These are phyloP conservation scores for Sminthurides bifidus DNA, from an alignment of 1,140 invertebrate species.

Conservation along the genomic window DNA sequence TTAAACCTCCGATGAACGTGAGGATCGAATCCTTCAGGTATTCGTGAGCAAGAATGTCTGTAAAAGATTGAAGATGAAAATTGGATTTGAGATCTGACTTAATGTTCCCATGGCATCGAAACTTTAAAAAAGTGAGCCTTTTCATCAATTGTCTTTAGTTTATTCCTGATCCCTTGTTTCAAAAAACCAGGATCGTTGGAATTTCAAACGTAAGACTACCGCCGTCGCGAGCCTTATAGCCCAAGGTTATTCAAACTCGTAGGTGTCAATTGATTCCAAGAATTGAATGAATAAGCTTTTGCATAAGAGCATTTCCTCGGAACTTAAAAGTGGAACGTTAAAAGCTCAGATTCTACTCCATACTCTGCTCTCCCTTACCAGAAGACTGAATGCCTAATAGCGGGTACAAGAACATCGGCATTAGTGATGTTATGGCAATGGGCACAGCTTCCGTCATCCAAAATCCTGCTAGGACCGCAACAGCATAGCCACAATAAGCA, in stretches of 20 bases:
- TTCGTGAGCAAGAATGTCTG: slow-evolving; percentile 30
- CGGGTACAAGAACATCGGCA: slow-evolving; percentile 43
- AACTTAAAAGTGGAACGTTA: not conserved
- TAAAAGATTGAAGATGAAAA: not conserved
- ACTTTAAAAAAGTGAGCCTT: not conserved
- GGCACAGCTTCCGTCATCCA: slow-evolving; percentile 47
- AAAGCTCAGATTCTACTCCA: not conserved
- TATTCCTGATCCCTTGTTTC: no score
- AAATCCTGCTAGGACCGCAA: slow-evolving; percentile 42
- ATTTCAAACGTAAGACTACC: no score
- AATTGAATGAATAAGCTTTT: not conserved
- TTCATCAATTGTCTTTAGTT: not conserved
- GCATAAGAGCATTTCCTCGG: not conserved
- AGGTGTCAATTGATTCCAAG: no score
- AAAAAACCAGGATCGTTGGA: no score
- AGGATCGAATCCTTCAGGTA: slow-evolving; percentile 79
- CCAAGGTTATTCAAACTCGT: no score
- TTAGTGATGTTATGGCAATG: slow-evolving; percentile 42
- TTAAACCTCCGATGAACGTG: slow-evolving; percentile 67
- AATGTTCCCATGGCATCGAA: not conserved
- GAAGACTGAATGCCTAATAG: slow-evolving; percentile 37
- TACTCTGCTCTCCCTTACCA: slow-evolving; percentile 11
- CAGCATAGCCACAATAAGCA: slow-evolving; percentile 39
- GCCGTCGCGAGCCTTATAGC: no score
- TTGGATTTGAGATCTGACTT: not conserved